Evolutionary conservation across 2,888 invertebrate species (phyloP).

Genomic region (Sinopyrophorus schimmeli): DNA sequence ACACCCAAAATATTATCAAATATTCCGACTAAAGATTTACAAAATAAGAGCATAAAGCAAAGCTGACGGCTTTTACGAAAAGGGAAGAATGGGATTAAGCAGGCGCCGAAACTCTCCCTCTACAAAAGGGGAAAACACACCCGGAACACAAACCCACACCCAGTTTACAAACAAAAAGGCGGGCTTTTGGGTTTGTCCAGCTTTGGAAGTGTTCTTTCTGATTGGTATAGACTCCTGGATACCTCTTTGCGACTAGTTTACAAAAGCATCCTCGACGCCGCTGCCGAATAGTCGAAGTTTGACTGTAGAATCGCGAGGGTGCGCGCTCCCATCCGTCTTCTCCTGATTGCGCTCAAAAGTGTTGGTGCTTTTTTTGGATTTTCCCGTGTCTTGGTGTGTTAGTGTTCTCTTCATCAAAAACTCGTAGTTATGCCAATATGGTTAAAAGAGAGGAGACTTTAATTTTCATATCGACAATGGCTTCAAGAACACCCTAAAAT

Average conservation of each 20-base stretch:
- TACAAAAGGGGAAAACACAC: conserved; percentile 12
- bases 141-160: conserved; percentile 19
- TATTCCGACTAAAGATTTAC: conserved; percentile 45
- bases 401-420: too few species aligned
- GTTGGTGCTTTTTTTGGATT: conserved; percentile 1
- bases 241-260: conserved; percentile 13
- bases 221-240: conserved; percentile 6
- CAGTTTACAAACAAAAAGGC: conserved; percentile 17
- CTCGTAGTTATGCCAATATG: conserved; percentile 49
- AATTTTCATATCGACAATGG: conserved; percentile 46
- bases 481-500: conserved; percentile 67
- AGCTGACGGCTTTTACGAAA: too few species aligned
- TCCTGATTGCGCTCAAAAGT: background rate
- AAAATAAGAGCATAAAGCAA: too few species aligned
- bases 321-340: too few species aligned
- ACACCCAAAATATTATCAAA: conserved; percentile 48
- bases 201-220: conserved; percentile 5
- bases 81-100: conserved; percentile 28
- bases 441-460: conserved; percentile 61
- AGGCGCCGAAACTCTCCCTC: conserved; percentile 17
- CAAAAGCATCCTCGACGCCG: conserved; percentile 6
- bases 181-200: conserved; percentile 4
- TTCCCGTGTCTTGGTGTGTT: too few species aligned
- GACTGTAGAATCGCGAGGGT: conserved; percentile 13
- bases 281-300: conserved; percentile 18